Base-by-base conservation (phyloP, 2,888 invertebrate species). In the Tachina fera region DNA sequence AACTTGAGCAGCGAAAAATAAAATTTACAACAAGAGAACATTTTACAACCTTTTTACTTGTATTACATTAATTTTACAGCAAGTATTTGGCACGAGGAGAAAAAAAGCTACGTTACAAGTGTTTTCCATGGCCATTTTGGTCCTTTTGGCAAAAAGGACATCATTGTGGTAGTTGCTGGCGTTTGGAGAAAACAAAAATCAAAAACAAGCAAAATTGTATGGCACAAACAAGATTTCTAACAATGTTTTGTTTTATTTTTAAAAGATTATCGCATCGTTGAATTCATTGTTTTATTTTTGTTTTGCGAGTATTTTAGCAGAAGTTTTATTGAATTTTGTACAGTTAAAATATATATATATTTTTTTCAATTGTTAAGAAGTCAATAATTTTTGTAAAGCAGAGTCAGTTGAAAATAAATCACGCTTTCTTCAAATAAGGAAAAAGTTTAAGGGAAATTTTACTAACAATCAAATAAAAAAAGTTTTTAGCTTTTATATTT, bases 51-150 rank as follows among this genome's bases (percentile, higher is more conserved):
- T n/a, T 74, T 6, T 47, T 49, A 61, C 13, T 51, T 63, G 31
- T 63, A 41, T 41, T 56, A 45, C 71, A 63, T 65, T 47, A 19
- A 31, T 31, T 31, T 6, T 31, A 41, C 49, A 43, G 9, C n/a
- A 5, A 45, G 43, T 70, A 70, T 63, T 77, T 77, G 65, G 76
- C 77, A 60, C 60, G 14, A 68, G 43, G 22, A 41, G 41, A 14
- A 31, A 11, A 72, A 67, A 51, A 56, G 43, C 65, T 39, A 70
- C 8, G 47, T 47, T 60, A 75, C 74, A 81, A 81, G 80, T 81
- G 67, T 81, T 75, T 68, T 60, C 68, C 16, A 75, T 22, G 70
- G 76, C 63, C 63, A 76, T 61, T 71, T 56, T 56, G 68, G 61
- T 45, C 0, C 16, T 65, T 41, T 13, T 9, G 9, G 4, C 13